Evolutionary conservation across 2,888 invertebrate genomes (phyloP), one percentile per base, ranked within the genome.

Genomic region (Acrobasis consociella): DNA sequence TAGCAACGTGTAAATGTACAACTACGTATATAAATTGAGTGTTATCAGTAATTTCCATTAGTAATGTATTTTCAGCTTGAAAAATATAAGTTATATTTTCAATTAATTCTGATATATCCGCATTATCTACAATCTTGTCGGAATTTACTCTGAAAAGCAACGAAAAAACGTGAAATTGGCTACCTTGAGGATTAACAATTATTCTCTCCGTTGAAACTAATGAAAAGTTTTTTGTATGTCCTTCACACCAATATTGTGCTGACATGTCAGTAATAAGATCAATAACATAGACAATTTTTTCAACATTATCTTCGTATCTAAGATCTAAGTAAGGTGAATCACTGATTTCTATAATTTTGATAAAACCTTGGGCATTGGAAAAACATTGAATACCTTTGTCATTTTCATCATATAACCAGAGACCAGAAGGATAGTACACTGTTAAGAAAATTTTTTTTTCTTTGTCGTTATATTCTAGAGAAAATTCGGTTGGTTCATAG

Each of bases 241-340:
- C 94, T 80, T 94, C 94, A 75, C 95, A 95, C 94, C 95, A 95
- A 76, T 95, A 95, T 68, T 94, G 89, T 1, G 94, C 94, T 0
- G 94, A 91, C 64, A 91, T 87, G 51, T 93, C 85, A 2, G 85
- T 89, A 51, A 93, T 83, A 1, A 94, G 77, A 67, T 93, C 85
- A 2, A 95, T 73, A 62, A 88, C 80, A 67, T 93, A 95, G 5
- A 94, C 87, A 15, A 79, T 69, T 81, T 91, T 92, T 72, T 85
- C 86, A 59, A 78, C 67, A 68, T 67, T 62, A 51, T 53, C 64
- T 16, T 62, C 63, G 10, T 61, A 63, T 15, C 64, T 72, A 10
- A 76, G 38, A 66, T 76, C 73, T 60, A 82, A 66, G 62, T 76
- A 72, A 2, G 89, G 84, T 5, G 77, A 64, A 58, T 92, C 78